A percentile compares a stretch with the other conserved stretches of the same genome.
phyloP scores from a whole-genome alignment of 2,797 vertebrate species.

The Manis pentadactyla region DNA sequence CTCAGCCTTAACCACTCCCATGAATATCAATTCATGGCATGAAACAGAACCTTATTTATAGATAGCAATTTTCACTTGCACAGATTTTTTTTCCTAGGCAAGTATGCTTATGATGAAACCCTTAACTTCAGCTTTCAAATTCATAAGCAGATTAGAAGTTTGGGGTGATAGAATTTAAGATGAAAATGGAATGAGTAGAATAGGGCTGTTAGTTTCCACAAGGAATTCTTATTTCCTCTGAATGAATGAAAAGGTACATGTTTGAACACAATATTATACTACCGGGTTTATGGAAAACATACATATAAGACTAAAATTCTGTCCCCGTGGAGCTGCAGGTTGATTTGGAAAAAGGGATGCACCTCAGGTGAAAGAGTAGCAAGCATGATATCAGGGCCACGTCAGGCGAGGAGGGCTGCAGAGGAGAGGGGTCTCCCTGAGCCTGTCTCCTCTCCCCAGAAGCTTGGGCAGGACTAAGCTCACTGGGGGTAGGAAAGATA shows the following conservation, averaged over 20 bases:
- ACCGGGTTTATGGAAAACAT: neutral
- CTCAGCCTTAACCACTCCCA: neutral
- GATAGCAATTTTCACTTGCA: slow-evolving; percentile 7
- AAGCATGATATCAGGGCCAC: neutral
- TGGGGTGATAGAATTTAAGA: neutral
- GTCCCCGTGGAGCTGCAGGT: neutral
- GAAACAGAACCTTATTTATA: neutral
- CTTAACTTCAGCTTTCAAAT: neutral
- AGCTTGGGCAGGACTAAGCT: too few species aligned
- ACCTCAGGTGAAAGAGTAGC: neutral
- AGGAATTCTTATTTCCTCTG: neutral
- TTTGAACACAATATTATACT: neutral
- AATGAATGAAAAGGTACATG: neutral
- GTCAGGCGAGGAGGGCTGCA: neutral
- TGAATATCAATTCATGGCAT: neutral
- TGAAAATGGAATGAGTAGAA: neutral
- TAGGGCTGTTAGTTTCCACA: neutral
- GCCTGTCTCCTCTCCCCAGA: neutral
- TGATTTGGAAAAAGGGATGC: neutral
- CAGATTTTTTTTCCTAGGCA: neutral
- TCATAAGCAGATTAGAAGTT: slow-evolving; percentile 11
- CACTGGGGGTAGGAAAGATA: neutral
- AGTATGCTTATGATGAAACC: slow-evolving; percentile 1
- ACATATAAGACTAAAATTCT: neutral
- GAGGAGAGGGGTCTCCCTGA: neutral